Conservation (phyloP, 92 coral and sea anemone genomes). For the Zoanthus sociatus region DNA sequence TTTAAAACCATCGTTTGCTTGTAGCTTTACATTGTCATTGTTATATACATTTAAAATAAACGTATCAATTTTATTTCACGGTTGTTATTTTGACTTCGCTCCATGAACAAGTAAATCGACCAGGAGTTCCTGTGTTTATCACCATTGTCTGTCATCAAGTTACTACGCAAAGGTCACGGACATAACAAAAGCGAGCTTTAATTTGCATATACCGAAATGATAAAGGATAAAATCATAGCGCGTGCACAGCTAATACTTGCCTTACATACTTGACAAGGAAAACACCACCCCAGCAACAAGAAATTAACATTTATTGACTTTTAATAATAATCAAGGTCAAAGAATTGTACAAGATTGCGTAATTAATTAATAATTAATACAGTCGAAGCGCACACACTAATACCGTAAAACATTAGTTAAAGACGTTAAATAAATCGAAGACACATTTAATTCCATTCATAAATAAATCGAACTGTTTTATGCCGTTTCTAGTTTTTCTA, state of each 20-base stretch:
- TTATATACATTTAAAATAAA: conserved; percentile 46
- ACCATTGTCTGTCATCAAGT: conserved; percentile 12
- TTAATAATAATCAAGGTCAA: conserved; percentile 9
- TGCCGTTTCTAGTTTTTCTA: conserved; percentile 11
- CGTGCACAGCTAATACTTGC: conserved; percentile 10
- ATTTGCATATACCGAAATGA: conserved; percentile 10
- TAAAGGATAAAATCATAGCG: conserved; percentile 10
- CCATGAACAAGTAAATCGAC: conserved; percentile 12
- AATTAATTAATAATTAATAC: conserved; percentile 6
- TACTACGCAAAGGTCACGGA: conserved; percentile 14
- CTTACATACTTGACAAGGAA: conserved; percentile 11
- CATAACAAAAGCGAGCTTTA: conserved; percentile 11
- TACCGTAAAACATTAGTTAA: conserved; percentile 9
- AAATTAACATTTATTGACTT: conserved; percentile 8
- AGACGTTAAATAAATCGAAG: conserved; percentile 10
- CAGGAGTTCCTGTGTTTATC: conserved; percentile 10
- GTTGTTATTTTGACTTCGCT: conserved; percentile 11
- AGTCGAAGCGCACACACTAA: conserved; percentile 14
- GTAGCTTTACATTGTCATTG: conserved; percentile 48
- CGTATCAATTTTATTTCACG: conserved; percentile 44
- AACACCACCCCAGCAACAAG: conserved; percentile 15
- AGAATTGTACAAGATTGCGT: conserved; percentile 11
- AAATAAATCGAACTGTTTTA: conserved; percentile 9
- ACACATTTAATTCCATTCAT: conserved; percentile 9
- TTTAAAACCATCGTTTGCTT: conserved; percentile 50